phyloP scores from a whole-genome alignment of 2,797 vertebrate species.

The Liparis tanakae region DNA sequence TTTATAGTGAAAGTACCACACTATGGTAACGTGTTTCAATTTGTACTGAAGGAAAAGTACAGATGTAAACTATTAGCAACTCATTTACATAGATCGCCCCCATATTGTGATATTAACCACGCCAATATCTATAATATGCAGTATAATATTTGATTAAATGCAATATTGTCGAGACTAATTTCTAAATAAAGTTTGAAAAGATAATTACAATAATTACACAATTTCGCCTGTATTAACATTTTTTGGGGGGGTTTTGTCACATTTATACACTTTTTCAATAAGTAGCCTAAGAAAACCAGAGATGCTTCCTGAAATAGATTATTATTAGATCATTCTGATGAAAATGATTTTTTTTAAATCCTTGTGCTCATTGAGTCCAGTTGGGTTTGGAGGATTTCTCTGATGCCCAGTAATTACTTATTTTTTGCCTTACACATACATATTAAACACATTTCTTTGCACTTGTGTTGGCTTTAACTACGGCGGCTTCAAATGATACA shows the following conservation, averaged over 20 bases:
- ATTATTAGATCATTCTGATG: background rate
- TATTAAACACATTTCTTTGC: background rate
- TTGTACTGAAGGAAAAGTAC: background rate
- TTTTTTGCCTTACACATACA: background rate
- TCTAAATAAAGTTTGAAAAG: slow-evolving; percentile 10
- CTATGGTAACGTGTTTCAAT: background rate
- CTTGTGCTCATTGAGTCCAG: background rate
- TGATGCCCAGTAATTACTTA: background rate
- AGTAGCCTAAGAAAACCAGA: background rate
- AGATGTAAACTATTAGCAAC: background rate
- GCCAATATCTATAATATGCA: too few relatives aligned
- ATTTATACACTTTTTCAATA: background rate
- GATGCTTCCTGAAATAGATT: background rate
- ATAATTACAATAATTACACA: slow-evolving; percentile 19
- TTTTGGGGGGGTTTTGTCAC: too few relatives aligned
- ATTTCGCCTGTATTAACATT: too few relatives aligned
- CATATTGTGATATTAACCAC: too few relatives aligned
- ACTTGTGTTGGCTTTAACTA: background rate
- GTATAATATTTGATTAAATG: background rate
- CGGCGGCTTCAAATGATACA: slow-evolving; percentile 6
- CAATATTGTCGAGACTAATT: slow-evolving; percentile 17
- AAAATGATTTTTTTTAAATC: background rate
- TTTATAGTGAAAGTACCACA: background rate
- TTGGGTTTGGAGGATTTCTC: slow-evolving; percentile 3
- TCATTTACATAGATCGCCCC: too few relatives aligned